These are phyloP conservation scores for Aleadryas rufinucha DNA, from an alignment of 2,113 vertebrate species.

Conservation along the genomic window DNA sequence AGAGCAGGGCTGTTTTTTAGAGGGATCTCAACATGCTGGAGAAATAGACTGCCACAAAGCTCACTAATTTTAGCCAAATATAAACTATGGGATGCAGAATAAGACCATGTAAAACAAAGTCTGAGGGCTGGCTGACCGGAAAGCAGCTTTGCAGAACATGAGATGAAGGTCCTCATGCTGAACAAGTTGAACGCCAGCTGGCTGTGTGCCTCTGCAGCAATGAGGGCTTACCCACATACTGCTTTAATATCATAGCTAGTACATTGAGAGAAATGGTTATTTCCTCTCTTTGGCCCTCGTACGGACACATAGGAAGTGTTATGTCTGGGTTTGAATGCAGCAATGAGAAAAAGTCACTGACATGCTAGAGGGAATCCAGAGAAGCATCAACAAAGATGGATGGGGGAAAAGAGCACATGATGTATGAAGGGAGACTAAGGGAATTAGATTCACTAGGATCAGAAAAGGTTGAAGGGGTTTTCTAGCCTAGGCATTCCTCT, in stretches of 20 bases:
- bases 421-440: background rate
- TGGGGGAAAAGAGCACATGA: background rate
- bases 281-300: background rate
- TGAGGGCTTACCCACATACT: background rate
- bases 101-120: background rate
- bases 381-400: background rate
- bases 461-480: background rate
- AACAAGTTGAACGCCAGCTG: rapidly evolving
- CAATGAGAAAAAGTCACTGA: background rate
- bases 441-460: background rate
- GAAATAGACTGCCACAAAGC: background rate
- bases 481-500: background rate
- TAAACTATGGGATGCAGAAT: background rate
- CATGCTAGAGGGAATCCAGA: background rate
- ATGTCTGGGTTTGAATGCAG: background rate
- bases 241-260: background rate
- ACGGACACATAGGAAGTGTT: background rate
- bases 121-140: background rate
- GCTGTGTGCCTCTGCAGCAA: background rate
- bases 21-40: background rate
- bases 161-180: background rate
- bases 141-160: background rate
- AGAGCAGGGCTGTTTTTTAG: background rate
- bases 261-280: background rate
- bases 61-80: background rate